These are phyloP conservation scores for Speoplatyrhinus poulsoni DNA, from an alignment of 2,113 vertebrate species.

Conservation along the genomic window DNA sequence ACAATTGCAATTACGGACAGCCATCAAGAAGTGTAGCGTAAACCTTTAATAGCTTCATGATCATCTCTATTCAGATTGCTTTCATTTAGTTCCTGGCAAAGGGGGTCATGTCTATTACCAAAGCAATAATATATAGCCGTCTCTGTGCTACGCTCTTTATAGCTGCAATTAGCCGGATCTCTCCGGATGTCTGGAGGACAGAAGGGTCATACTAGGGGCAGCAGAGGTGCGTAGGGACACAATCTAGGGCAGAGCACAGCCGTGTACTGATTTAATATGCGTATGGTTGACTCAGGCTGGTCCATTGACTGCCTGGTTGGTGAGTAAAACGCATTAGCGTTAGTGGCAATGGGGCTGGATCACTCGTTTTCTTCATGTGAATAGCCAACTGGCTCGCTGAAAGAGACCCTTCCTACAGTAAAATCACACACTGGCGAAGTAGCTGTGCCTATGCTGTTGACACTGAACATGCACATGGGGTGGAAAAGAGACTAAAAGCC, in stretches of 20 bases:
- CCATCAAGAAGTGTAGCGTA: too few species aligned
- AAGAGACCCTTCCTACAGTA: not conserved
- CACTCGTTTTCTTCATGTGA: too few species aligned
- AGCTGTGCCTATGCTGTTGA: too few species aligned
- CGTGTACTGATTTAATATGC: constrained; percentile 53
- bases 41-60: constrained; percentile 5
- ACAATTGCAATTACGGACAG: too few species aligned
- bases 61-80: constrained; percentile 22
- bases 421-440: constrained; percentile 17
- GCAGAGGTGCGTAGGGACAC: constrained; percentile 50
- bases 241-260: constrained; percentile 50
- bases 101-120: constrained; percentile 57
- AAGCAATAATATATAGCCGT: constrained; percentile 70
- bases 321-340: too few species aligned
- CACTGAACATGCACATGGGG: too few species aligned
- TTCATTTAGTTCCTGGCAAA: constrained; percentile 49
- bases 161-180: constrained; percentile 70
- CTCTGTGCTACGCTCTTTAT: constrained; percentile 71
- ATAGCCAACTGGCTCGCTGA: too few species aligned
- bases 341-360: too few species aligned
- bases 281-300: constrained; percentile 21
- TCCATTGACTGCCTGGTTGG: constrained; percentile 15
- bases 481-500: too few species aligned
- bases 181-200: constrained; percentile 59
- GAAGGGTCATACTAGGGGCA: constrained; percentile 54